phyloP scores from a whole-genome alignment of 1,140 invertebrate genomes.

The Cydia splendana region DNA sequence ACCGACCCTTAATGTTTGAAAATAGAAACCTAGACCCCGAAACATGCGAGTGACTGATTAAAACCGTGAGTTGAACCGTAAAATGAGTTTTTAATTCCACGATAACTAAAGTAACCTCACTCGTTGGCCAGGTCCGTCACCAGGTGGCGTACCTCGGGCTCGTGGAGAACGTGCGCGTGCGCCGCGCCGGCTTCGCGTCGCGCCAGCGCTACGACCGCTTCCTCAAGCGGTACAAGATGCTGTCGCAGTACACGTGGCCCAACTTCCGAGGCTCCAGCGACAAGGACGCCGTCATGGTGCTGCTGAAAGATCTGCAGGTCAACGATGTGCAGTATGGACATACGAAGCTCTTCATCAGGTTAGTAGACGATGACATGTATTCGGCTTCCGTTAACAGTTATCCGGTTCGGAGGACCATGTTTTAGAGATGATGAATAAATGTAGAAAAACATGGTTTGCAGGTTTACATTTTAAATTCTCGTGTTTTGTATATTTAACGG shows the following conservation, averaged over 20 bases:
- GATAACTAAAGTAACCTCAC: too few species aligned
- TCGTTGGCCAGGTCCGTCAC: conserved; percentile 85
- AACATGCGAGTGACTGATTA: too few species aligned
- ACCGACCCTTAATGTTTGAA: too few species aligned
- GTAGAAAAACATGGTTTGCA: too few species aligned
- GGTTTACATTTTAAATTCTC: too few species aligned
- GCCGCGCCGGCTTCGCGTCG: conserved; percentile 96
- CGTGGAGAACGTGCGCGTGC: conserved; percentile 95
- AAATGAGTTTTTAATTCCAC: too few species aligned
- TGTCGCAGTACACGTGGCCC: conserved; percentile 96
- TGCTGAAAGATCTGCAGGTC: conserved; percentile 90
- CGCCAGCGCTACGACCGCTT: conserved; percentile 95
- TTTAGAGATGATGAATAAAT: neutral
- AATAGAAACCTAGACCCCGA: too few species aligned
- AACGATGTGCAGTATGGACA: conserved; percentile 95
- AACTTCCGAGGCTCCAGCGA: conserved; percentile 90
- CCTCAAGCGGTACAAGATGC: conserved; percentile 95
- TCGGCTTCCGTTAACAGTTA: neutral
- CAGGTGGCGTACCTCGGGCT: conserved; percentile 95
- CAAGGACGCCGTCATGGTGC: conserved; percentile 90
- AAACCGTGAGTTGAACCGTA: too few species aligned
- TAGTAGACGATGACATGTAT: neutral
- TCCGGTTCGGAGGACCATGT: neutral
- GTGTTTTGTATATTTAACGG: too few species aligned
- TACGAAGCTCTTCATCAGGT: conserved; percentile 96